A percentile compares a stretch with the other conserved stretches of the same genome.
phyloP scores from a whole-genome alignment of 2,888 invertebrate species.

The Ophioninae sp. region DNA sequence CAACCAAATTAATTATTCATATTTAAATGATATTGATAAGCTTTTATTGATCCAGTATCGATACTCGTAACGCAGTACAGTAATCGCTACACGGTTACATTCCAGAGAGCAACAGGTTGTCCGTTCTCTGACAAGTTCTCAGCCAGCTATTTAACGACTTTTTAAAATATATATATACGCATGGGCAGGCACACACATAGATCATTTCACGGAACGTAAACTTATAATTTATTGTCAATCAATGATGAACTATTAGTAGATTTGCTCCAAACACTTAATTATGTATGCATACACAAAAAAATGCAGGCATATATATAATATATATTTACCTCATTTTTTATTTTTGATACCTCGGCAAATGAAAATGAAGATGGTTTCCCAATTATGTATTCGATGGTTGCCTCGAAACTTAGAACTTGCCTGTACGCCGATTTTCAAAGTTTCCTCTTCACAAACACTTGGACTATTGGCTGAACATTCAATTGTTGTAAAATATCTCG shows the following conservation, averaged over 20 bases:
- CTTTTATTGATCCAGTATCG: constrained; percentile 20
- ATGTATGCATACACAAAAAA: no score
- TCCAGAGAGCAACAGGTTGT: constrained; percentile 68
- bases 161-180: neutral
- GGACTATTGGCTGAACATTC: no score
- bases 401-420: no score
- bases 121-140: constrained; percentile 47
- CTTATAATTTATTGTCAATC: neutral
- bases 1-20: neutral
- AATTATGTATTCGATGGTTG: no score
- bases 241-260: neutral
- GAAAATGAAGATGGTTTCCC: no score
- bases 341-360: no score
- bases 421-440: no score
- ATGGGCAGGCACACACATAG: neutral
- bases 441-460: no score
- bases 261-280: neutral
- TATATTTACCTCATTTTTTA: no score
- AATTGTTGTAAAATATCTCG: no score
- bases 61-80: constrained; percentile 9
- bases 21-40: neutral
- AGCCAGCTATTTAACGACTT: constrained; percentile 16
- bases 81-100: constrained; percentile 43
- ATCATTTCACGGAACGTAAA: neutral
- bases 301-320: no score